These are phyloP conservation scores for Bungarus multicinctus DNA, from an alignment of 2,113 vertebrate genomes.

Conservation along the genomic window DNA sequence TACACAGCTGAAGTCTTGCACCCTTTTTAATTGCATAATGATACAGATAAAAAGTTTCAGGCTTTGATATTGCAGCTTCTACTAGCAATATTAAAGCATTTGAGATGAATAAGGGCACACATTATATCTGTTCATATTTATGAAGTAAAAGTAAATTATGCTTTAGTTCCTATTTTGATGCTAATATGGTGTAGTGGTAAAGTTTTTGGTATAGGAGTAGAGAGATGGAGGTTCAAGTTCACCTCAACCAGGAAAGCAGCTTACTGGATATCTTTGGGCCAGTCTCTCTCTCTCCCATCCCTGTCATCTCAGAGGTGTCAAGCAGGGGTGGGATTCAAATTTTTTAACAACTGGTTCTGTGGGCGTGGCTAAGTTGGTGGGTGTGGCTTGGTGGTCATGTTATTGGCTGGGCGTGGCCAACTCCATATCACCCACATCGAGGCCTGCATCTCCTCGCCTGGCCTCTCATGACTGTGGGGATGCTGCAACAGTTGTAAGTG, in stretches of 20 bases:
- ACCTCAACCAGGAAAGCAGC: background rate
- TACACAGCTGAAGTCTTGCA: background rate
- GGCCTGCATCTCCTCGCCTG: too few relatives aligned
- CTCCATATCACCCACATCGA: too few relatives aligned
- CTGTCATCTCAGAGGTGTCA: background rate
- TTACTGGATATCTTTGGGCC: background rate
- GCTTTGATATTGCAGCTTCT: background rate
- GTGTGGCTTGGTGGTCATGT: too few relatives aligned
- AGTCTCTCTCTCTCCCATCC: background rate
- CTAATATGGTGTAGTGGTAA: background rate
- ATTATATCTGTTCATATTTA: background rate
- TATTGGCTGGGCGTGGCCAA: too few relatives aligned
- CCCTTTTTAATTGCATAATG: background rate
- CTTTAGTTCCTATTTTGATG: background rate
- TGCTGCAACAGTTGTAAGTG: too few relatives aligned
- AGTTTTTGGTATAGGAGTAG: background rate
- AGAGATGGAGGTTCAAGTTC: background rate
- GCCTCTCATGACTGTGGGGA: too few relatives aligned
- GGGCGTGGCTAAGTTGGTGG: too few relatives aligned
- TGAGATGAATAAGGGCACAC: background rate
- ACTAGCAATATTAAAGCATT: background rate
- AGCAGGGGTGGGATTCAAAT: too few relatives aligned
- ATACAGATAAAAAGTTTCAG: background rate
- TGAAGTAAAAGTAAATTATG: background rate
- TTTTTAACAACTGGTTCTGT: too few relatives aligned